Evolutionary conservation across 2,888 invertebrate genomes (phyloP), one percentile per base, ranked within the genome.

Genomic region (Hermaeophaga mercurialis): DNA sequence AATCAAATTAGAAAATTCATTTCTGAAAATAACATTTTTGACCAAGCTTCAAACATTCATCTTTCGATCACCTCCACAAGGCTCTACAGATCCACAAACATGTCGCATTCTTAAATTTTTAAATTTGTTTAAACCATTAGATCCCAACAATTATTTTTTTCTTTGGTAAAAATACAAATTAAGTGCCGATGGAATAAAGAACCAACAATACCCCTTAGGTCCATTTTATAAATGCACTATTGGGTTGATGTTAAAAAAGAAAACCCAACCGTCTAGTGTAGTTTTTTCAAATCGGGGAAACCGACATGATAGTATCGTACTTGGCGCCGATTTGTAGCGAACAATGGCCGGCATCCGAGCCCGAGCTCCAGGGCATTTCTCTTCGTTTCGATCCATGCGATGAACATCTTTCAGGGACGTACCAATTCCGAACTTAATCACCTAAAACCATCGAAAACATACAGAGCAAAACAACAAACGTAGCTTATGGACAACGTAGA

Each of bases 281-380:
- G 22, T 52, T 52, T 52, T 52, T 52, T 41, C 43, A 33, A 43
- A 52, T 33, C 7, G 34, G 34, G 22, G 33, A 52, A 52, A 52
- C 47, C 52, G 34, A 28, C 52, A 44, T 12, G 52, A 52, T 52
- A 43, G 52, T 52, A 52, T 52, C 52, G 24, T 52, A 31, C 33
- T 52, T 52, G 52, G 52, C 52, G 52, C 52, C 52, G 52, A 43
- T 52, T 52, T 52, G 52, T 52, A 34, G 43, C 52, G 43, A 52
- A 52, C 52, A 52, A 52, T 43, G 52, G 52, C 34, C 14, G 52
- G 33, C 43, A 15, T 52, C 15, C 52, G 52, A 49, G 34, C 12
- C 43, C 11, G 12, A 15, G 28, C 43, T 41, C 34, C 4, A 31
- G 24, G 52, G 43, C 12, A 52, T 34, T 43, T 52, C 34, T 14